phyloP scores from a whole-genome alignment of 2,113 vertebrate species.

The Pterocles orientalis region DNA sequence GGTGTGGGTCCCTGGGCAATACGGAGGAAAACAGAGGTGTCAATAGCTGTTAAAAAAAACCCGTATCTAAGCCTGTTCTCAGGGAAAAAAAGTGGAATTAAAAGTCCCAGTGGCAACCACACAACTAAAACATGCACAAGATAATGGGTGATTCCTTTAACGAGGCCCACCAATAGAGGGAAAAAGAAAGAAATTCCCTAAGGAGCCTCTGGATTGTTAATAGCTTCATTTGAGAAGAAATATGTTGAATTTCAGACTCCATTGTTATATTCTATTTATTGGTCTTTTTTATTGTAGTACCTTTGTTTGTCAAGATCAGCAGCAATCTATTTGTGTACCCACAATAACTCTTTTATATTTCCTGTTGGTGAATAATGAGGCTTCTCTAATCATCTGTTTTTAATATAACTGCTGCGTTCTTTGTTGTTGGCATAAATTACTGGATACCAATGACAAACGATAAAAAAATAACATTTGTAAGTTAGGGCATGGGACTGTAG shows the following conservation, averaged over 20 bases:
- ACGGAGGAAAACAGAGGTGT: rapidly evolving
- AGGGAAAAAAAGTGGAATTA: neutral
- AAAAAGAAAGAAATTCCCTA: neutral
- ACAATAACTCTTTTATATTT: constrained; percentile 17
- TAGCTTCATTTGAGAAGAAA: constrained; percentile 24
- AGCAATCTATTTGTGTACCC: neutral
- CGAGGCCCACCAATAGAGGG: neutral
- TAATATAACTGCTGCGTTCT: neutral
- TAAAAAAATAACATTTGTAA: neutral
- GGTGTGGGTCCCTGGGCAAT: too few relatives aligned
- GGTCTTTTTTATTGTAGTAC: constrained; percentile 4
- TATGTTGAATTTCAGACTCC: neutral
- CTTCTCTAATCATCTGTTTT: constrained; percentile 49
- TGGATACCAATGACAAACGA: neutral
- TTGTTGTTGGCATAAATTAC: neutral
- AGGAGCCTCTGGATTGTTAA: constrained; percentile 27
- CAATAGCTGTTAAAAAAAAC: neutral
- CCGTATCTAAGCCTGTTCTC: neutral
- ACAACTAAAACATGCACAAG: neutral
- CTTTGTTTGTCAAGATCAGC: constrained; percentile 28
- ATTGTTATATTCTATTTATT: constrained; percentile 13
- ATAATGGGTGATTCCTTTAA: neutral
- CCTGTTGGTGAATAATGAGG: constrained; percentile 32
- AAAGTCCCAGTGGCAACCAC: neutral
- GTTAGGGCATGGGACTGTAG: neutral